phyloP scores from a whole-genome alignment of 1,140 invertebrate genomes.

The Ips typographus region DNA sequence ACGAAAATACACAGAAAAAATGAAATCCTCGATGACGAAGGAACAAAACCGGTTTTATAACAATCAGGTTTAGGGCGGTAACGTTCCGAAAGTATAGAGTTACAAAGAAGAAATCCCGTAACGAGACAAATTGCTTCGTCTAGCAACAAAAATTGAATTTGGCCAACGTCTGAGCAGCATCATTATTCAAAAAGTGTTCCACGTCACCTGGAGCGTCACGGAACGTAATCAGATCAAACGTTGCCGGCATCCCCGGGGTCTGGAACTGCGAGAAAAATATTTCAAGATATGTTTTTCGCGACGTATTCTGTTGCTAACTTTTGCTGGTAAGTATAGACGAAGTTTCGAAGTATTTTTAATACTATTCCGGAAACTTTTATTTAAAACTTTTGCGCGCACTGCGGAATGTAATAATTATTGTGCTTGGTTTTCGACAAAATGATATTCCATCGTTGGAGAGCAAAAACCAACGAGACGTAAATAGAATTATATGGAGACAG shows the following conservation, averaged over 20 bases:
- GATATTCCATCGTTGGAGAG: no score
- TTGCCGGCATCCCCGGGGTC: constrained; percentile 20
- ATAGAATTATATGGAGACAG: no score
- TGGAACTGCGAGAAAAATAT: constrained; percentile 26
- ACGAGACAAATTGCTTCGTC: constrained; percentile 33
- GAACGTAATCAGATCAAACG: constrained; percentile 35
- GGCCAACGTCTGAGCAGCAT: constrained; percentile 27
- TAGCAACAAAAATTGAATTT: constrained; percentile 35
- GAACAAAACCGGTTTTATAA: constrained; percentile 7
- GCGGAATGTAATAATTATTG: not conserved
- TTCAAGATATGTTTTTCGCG: constrained; percentile 25
- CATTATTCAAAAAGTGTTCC: constrained; percentile 36
- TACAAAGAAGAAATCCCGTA: constrained; percentile 7
- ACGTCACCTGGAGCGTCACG: constrained; percentile 32
- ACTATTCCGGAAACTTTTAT: constrained; percentile 2
- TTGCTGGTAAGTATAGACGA: constrained; percentile 1
- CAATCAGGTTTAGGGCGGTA: constrained; percentile 5
- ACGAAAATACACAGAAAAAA: no score
- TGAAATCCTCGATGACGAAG: no score
- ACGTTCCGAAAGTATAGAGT: not conserved
- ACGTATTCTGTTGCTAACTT: constrained; percentile 13
- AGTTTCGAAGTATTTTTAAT: constrained; percentile 1
- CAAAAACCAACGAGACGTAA: no score
- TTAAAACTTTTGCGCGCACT: constrained; percentile 1
- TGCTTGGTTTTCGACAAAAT: no score